phyloP scores from a whole-genome alignment of 2,888 invertebrate genomes.

The Drosophila flavopinicola region DNA sequence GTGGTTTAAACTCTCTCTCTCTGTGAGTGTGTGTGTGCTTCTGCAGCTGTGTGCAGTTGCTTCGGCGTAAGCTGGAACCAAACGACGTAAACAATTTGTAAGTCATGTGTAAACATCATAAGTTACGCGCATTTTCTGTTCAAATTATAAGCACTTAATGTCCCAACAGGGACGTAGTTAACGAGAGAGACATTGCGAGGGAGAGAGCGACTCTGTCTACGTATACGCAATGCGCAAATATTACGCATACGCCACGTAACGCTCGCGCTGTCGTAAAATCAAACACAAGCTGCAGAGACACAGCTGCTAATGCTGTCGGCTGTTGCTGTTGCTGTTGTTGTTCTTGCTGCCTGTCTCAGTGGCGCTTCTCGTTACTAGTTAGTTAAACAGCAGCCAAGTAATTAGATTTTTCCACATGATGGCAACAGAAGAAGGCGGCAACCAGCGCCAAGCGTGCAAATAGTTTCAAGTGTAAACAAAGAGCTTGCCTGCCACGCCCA shows the following conservation, averaged over 20 bases:
- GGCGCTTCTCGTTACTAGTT: constrained; percentile 45
- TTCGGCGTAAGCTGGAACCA: constrained; percentile 47
- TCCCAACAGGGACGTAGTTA: constrained; percentile 43
- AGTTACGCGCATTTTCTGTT: constrained; percentile 71
- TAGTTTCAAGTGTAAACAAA: constrained; percentile 72
- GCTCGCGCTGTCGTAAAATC: constrained; percentile 52
- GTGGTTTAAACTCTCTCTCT: constrained; percentile 23
- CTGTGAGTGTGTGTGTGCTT: constrained; percentile 5
- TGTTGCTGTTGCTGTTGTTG: constrained; percentile 8
- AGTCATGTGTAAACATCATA: constrained; percentile 81
- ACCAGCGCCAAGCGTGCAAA: constrained; percentile 45
- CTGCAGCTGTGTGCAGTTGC: constrained; percentile 16
- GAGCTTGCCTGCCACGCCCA: constrained; percentile 34
- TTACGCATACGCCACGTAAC: constrained; percentile 66
- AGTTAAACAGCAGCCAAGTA: constrained; percentile 73
- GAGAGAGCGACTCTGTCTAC: constrained; percentile 5
- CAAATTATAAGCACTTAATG: constrained; percentile 79
- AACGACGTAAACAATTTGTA: constrained; percentile 78
- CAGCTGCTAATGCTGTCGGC: constrained; percentile 39
- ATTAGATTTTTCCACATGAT: constrained; percentile 74
- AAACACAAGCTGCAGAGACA: constrained; percentile 34
- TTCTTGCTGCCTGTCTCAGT: constrained; percentile 17
- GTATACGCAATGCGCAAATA: constrained; percentile 57
- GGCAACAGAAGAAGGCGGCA: constrained; percentile 24
- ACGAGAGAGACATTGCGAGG: background rate